These are phyloP conservation scores for Pachyseris speciosa DNA, from an alignment of 64 coral and sea anemone genomes.

Conservation along the genomic window DNA sequence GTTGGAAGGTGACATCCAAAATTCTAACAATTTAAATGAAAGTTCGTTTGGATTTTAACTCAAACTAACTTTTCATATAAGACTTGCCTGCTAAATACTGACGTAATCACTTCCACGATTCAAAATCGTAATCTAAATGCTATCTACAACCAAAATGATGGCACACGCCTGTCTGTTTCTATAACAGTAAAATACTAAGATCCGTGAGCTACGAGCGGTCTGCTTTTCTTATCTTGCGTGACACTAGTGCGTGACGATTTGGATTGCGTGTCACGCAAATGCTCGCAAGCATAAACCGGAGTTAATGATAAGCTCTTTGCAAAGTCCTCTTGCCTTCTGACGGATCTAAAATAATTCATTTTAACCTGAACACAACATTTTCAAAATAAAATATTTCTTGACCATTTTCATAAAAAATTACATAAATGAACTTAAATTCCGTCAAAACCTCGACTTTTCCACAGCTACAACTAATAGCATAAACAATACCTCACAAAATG, in stretches of 20 bases:
- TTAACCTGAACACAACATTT: not conserved
- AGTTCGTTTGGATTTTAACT: no score
- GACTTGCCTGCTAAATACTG: no score
- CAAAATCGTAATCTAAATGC: not conserved
- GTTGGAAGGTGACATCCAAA: no score
- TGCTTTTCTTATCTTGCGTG: not conserved
- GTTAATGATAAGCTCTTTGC: no score
- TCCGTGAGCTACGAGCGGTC: not conserved
- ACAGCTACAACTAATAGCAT: not conserved
- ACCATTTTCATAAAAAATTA: constrained; percentile 25
- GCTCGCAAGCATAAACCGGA: no score
- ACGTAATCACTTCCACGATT: not conserved
- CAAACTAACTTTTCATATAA: no score
- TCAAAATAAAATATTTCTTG: constrained; percentile 3
- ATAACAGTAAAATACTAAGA: not conserved
- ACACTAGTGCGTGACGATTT: not conserved
- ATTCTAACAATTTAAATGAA: no score
- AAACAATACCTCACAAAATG: no score
- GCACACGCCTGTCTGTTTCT: not conserved
- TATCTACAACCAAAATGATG: not conserved
- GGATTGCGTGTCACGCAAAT: not conserved
- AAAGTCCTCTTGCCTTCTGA: not conserved
- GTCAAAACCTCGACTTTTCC: not conserved
- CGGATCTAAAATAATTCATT: not conserved
- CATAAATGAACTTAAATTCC: not conserved